A percentile compares a stretch with the other conserved stretches of the same genome.
These are phyloP conservation scores for Helogale parvula DNA, from an alignment of 2,113 vertebrate genomes.

Conservation along the genomic window DNA sequence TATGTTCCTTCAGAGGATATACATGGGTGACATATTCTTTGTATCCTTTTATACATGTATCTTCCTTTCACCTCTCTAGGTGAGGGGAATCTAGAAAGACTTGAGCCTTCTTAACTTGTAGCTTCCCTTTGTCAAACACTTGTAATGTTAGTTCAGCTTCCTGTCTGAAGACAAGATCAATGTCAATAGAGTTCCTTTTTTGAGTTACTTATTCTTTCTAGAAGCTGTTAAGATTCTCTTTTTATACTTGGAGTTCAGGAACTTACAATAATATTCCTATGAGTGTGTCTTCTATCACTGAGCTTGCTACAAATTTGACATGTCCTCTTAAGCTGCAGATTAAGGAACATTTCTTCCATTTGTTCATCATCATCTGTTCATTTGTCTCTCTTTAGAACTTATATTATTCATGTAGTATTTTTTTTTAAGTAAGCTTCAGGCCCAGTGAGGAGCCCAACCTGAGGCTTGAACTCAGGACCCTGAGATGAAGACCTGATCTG, in stretches of 20 bases:
- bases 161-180: background rate
- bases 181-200: background rate
- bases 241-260: background rate
- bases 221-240: slow-evolving; percentile 1
- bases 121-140: background rate
- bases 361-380: background rate
- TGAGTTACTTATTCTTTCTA: slow-evolving; percentile 20
- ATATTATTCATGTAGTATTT: background rate
- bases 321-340: background rate
- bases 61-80: background rate
- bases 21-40: background rate
- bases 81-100: background rate
- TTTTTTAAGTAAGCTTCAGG: too few species aligned
- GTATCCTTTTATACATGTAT: background rate
- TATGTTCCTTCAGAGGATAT: background rate
- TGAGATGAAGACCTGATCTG: too few species aligned
- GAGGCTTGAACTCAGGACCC: too few species aligned
- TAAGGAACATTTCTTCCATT: background rate
- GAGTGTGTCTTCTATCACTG: background rate
- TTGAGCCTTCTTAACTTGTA: background rate
- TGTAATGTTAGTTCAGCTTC: background rate
- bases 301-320: background rate
- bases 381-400: background rate
- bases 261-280: background rate
- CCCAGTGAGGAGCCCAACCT: too few species aligned